Base-by-base conservation (phyloP, 2,113 vertebrate species). In the Hippocampus barbouri region DNA sequence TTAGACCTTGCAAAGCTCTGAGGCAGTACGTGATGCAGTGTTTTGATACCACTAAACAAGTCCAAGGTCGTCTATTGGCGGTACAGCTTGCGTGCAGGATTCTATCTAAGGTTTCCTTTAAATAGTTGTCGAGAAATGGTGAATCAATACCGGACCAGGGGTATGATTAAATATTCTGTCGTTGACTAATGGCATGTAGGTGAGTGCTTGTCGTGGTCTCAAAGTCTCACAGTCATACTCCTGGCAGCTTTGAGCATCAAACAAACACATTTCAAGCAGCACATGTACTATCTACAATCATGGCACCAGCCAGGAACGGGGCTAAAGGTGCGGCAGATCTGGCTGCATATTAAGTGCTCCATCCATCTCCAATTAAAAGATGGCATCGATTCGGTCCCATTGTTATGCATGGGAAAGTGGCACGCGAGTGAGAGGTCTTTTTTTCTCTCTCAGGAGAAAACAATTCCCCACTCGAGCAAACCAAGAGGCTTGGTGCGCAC, bases 321-420 rank as follows among this genome's bases (percentile, higher is more conserved):
- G 83, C 72, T 47, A 87, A 83, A 87, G 73, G 78, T 86, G 78
- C 77, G 75, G 70, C 75, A 73, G 79, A 90, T 92, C 86, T 75
- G 75, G 75, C 83, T 77, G 85, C 88, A 88, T 88, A 88, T 80
- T 84, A 88, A 91, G 82, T 64, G 69, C 80, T 78, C 83, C 79
- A 80, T 90, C 82, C 86, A 79, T 82, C 88, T 89, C 88, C 87
- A 90, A 91, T 89, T 89, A 88, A 91, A 90, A 89, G 88, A 88
- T 84, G 72, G 79, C 71, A 91, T 91, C 77, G 79, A 91, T 91
- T 87, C 47, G 16, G 23, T 61, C 74, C 83, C 40, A 82, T 90
- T 88, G 85, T 78, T 88, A 89, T 91, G 86, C 88, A 86, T 76
- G 81, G 67, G 80, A 73, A 89, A 77, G 71, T 72, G n/a, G 73